Conservation (phyloP, 2,888 invertebrate species). For the Exocentrus adspersus region DNA sequence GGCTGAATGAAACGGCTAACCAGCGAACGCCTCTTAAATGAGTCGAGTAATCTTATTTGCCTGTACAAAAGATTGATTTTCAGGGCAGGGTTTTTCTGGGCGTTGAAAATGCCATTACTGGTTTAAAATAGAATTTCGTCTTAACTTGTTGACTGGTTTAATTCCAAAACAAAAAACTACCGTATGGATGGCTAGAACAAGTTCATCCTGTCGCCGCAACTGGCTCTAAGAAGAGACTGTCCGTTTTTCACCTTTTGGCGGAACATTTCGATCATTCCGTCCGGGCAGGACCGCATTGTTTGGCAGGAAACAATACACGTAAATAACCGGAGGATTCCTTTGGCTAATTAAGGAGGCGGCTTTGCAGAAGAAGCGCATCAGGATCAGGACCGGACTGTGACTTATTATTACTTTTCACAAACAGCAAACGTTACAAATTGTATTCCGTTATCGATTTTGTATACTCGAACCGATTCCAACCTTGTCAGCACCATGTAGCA, state of each 20-base stretch:
- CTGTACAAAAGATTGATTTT: conserved; percentile 17
- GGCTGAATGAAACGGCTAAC: conserved; percentile 13
- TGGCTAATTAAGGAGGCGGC: conserved; percentile 10
- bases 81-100: background rate
- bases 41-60: conserved; percentile 21
- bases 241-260: conserved; percentile 18
- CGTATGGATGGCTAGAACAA: too few relatives aligned
- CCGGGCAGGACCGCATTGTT: background rate
- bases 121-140: too few relatives aligned
- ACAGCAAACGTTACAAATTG: too few relatives aligned
- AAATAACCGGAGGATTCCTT: conserved; percentile 17
- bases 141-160: too few relatives aligned
- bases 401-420: too few relatives aligned
- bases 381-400: too few relatives aligned
- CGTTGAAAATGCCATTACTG: too few relatives aligned
- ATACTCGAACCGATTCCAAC: too few relatives aligned
- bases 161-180: too few relatives aligned
- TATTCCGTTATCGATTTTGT: too few relatives aligned
- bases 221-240: conserved; percentile 4
- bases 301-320: conserved; percentile 12
- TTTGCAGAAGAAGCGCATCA: background rate
- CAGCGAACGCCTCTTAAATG: conserved; percentile 9
- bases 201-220: background rate
- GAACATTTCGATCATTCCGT: conserved; percentile 24
- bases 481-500: background rate